Conservation (phyloP, 2,113 vertebrate species). For the Danionella cerebrum region DNA sequence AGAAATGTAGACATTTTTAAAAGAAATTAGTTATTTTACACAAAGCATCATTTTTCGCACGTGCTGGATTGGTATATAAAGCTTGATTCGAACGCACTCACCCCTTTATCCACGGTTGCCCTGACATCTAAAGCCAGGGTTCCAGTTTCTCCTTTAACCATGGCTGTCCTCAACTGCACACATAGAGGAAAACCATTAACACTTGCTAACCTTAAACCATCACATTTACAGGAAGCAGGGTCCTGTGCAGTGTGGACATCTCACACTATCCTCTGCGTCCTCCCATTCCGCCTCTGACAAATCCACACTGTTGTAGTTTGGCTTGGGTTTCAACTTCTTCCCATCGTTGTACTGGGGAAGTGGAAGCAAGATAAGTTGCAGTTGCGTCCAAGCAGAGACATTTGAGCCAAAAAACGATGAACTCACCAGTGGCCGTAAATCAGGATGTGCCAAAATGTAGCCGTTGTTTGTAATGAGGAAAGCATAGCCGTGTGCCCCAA, state of each 20-base stretch:
- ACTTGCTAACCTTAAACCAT: not conserved
- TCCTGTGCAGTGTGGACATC: not conserved
- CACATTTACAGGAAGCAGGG: not conserved
- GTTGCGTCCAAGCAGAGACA: not conserved
- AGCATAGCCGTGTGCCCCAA: slow-evolving; percentile 90
- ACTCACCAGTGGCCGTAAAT: slow-evolving; percentile 89
- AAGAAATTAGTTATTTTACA: no score
- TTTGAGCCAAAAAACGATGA: not conserved
- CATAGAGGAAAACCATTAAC: not conserved
- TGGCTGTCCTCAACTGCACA: slow-evolving; percentile 80
- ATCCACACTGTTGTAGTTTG: slow-evolving; percentile 96
- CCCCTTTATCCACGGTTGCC: slow-evolving; percentile 82
- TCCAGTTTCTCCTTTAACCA: slow-evolving; percentile 89
- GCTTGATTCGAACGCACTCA: slow-evolving; percentile 57
- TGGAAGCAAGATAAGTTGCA: not conserved
- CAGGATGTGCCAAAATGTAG: slow-evolving; percentile 92
- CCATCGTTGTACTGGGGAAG: slow-evolving; percentile 81
- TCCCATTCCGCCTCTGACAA: slow-evolving; percentile 95
- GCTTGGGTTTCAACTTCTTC: slow-evolving; percentile 86
- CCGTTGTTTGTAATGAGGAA: slow-evolving; percentile 95
- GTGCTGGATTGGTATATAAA: no score
- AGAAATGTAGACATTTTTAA: no score
- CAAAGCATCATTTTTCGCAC: no score
- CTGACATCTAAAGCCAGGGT: slow-evolving; percentile 73
- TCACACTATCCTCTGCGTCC: slow-evolving; percentile 77